These are phyloP conservation scores for Glyptemys insculpta DNA, from an alignment of 2,797 vertebrate species.

Conservation along the genomic window DNA sequence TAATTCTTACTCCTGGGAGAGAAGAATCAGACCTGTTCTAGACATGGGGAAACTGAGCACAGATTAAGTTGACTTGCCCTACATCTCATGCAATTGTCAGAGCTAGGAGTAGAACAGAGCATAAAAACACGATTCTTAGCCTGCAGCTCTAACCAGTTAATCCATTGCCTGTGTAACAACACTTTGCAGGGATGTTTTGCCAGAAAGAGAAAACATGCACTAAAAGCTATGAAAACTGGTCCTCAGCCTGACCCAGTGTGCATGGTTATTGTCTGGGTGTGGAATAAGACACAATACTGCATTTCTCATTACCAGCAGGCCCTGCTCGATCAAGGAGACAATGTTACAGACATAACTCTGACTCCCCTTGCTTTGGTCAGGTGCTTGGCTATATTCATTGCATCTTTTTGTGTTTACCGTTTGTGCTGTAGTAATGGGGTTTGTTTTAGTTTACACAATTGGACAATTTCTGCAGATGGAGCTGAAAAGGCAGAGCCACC, in stretches of 20 bases:
- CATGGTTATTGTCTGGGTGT: neutral
- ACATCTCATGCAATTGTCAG: neutral
- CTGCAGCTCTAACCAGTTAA: neutral
- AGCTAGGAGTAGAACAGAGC: neutral
- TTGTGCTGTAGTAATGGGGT: neutral
- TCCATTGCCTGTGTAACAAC: neutral
- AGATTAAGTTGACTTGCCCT: neutral
- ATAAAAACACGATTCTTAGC: neutral
- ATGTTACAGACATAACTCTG: neutral
- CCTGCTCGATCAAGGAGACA: neutral
- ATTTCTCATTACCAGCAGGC: neutral
- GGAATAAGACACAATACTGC: neutral
- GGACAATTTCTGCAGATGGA: neutral
- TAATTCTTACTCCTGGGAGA: neutral
- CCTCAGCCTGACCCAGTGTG: neutral
- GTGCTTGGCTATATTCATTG: neutral
- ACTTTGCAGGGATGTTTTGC: neutral
- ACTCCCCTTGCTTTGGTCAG: neutral
- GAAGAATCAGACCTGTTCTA: neutral
- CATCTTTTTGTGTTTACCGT: neutral
- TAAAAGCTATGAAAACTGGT: neutral
- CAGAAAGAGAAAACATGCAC: neutral
- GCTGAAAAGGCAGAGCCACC: neutral
- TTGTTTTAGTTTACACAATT: neutral
- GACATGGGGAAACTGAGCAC: neutral